These are phyloP conservation scores for Amblyopsis hoosieri DNA, from an alignment of 2,797 vertebrate species.

Conservation along the genomic window DNA sequence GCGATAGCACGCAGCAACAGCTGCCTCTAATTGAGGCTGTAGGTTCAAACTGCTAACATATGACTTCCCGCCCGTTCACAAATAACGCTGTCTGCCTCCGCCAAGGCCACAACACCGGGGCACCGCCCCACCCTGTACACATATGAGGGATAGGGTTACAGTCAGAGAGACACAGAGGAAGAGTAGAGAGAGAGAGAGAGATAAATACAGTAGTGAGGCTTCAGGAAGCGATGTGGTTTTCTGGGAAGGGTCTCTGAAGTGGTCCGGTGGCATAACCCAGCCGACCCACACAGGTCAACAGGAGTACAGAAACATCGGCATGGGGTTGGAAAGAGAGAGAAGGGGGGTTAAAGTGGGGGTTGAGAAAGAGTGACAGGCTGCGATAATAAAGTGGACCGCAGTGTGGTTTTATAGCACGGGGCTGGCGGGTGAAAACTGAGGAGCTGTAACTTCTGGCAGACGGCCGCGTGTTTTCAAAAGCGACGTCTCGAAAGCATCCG, in stretches of 20 bases:
- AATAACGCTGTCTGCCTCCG: constrained; percentile 53
- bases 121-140: constrained; percentile 30
- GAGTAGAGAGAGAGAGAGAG: constrained; percentile 55
- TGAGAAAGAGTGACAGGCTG: constrained; percentile 51
- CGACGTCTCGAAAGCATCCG: constrained; percentile 7
- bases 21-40: constrained; percentile 87
- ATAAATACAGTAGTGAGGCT: constrained; percentile 38
- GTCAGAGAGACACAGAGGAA: constrained; percentile 47
- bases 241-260: constrained; percentile 60
- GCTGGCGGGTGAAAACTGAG: constrained; percentile 49
- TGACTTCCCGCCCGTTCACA: constrained; percentile 68
- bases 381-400: constrained; percentile 64
- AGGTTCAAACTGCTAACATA: constrained; percentile 85
- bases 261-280: constrained; percentile 43
- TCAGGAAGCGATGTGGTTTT: constrained; percentile 55
- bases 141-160: constrained; percentile 41
- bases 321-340: constrained; percentile 10
- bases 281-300: constrained; percentile 56
- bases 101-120: constrained; percentile 58
- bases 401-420: constrained; percentile 46
- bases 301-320: constrained; percentile 62
- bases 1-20: constrained; percentile 86
- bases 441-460: constrained; percentile 56
- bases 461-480: constrained; percentile 51
- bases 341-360: constrained; percentile 9